Conservation (phyloP, 2,113 vertebrate genomes). For the Hyaena hyaena region DNA sequence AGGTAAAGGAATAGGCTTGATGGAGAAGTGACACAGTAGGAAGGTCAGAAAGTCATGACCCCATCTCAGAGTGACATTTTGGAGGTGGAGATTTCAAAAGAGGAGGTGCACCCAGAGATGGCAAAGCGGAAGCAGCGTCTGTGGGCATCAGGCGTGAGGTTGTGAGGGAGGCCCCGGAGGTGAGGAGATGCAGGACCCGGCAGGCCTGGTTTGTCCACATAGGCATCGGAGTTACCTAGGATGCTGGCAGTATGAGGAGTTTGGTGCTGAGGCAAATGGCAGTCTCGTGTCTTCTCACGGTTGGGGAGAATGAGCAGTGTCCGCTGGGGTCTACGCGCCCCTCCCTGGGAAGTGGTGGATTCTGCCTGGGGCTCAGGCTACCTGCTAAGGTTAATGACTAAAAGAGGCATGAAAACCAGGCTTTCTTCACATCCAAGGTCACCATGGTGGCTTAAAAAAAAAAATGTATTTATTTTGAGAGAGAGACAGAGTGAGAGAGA, state of each 20-base stretch:
- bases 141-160: not conserved
- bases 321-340: no score
- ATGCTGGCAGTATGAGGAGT: not conserved
- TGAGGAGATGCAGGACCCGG: not conserved
- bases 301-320: not conserved
- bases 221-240: not conserved
- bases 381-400: not conserved
- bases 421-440: not conserved
- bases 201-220: not conserved
- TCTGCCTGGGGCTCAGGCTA: not conserved
- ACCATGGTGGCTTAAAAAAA: not conserved
- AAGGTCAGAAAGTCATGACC: not conserved
- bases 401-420: not conserved
- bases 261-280: not conserved
- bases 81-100: not conserved
- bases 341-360: not conserved
- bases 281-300: not conserved
- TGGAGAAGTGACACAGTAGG: not conserved
- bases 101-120: not conserved
- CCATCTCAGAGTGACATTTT: not conserved
- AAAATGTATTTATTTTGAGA: no score
- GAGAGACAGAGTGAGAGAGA: no score
- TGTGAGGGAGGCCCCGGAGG: not conserved
- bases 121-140: not conserved
- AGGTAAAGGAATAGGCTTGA: not conserved